Percentiles rank a stretch among this genome's conserved stretches.
phyloP scores from a whole-genome alignment of 2,888 invertebrate genomes.

The Pedicia rivosa region DNA sequence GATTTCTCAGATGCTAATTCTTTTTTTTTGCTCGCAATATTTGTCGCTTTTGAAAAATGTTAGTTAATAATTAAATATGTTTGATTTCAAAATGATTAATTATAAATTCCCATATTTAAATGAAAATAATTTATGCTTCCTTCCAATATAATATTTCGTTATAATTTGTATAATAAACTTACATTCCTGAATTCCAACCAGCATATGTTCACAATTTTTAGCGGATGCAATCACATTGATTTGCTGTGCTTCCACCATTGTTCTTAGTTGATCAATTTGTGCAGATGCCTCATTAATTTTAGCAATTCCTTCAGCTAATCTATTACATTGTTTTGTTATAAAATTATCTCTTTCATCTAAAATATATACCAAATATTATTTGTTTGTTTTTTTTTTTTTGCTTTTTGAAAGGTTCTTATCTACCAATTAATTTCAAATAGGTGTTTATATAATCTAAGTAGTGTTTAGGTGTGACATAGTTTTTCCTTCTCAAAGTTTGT shows the following conservation, averaged over 20 bases:
- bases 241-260: constrained; percentile 66
- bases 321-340: constrained; percentile 23
- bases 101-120: not conserved
- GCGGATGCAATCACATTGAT: constrained; percentile 70
- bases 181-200: constrained; percentile 58
- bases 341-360: constrained; percentile 25
- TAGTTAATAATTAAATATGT: constrained; percentile 4
- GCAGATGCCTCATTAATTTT: constrained; percentile 71
- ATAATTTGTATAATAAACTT: no score
- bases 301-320: constrained; percentile 25
- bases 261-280: constrained; percentile 63
- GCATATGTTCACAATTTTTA: constrained; percentile 58
- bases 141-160: no score
- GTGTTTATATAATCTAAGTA: constrained; percentile 75
- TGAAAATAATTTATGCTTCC: not conserved
- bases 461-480: constrained; percentile 85
- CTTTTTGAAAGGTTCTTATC: no score
- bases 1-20: constrained; percentile 63
- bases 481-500: constrained; percentile 56
- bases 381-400: no score
- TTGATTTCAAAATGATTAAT: no score
- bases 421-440: constrained; percentile 58
- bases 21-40: constrained; percentile 60
- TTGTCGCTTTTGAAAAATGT: constrained; percentile 36
- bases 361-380: no score